A percentile compares a stretch with the other conserved stretches of the same genome.
Evolutionary conservation across 1,140 invertebrate species (phyloP).

Genomic region (Phortica variegata): DNA sequence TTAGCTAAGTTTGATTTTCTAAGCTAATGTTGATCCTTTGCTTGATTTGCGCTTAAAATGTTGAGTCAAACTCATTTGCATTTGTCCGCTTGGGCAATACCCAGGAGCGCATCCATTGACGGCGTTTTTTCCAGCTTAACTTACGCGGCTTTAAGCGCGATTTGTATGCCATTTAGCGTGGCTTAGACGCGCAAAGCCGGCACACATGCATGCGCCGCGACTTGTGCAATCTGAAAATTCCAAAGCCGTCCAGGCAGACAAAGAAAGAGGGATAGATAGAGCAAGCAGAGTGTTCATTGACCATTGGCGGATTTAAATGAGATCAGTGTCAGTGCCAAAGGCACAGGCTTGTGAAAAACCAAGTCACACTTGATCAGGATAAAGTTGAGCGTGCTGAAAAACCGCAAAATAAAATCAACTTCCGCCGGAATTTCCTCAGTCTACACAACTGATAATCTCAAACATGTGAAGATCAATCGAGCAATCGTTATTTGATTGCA

Average conservation of each 20-base stretch:
- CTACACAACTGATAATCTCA: slow-evolving; percentile 36
- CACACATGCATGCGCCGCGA: slow-evolving; percentile 15
- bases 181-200: too few species aligned
- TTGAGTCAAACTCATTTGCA: too few species aligned
- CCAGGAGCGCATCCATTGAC: slow-evolving; percentile 39
- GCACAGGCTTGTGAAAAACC: slow-evolving; percentile 38
- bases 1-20: too few species aligned
- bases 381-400: slow-evolving; percentile 18
- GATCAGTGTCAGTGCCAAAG: slow-evolving; percentile 27
- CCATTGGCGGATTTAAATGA: slow-evolving; percentile 46
- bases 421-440: slow-evolving; percentile 43
- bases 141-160: slow-evolving; percentile 15
- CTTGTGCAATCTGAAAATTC: slow-evolving; percentile 52
- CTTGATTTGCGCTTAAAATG: too few species aligned
- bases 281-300: slow-evolving; percentile 1
- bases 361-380: slow-evolving; percentile 18
- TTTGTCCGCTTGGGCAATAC: slow-evolving; percentile 35
- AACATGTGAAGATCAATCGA: slow-evolving; percentile 39
- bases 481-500: slow-evolving; percentile 33
- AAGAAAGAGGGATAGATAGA: slow-evolving; percentile 21
- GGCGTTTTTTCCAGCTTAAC: slow-evolving; percentile 51
- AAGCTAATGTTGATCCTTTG: too few species aligned
- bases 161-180: too few species aligned
- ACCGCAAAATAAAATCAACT: slow-evolving; percentile 30
- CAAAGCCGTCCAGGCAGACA: slow-evolving; percentile 51